Conservation (phyloP, 2,888 invertebrate genomes). For the Eubasilissa splendida region DNA sequence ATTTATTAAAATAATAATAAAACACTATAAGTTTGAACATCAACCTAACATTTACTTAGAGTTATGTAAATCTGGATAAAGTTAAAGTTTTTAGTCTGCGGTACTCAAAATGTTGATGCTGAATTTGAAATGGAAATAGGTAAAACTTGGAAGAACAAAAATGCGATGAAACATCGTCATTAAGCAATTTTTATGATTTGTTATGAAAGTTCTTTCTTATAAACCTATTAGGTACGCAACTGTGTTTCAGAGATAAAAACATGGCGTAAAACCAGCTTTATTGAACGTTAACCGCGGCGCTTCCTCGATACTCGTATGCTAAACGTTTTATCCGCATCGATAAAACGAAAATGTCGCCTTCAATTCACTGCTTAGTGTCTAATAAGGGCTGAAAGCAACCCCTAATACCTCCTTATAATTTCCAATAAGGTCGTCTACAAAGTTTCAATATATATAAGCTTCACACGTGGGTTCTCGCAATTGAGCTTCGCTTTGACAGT, state of each 20-base stretch:
- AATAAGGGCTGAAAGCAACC: constrained; percentile 30
- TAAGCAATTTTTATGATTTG: background rate
- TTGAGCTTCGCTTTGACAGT: constrained; percentile 9
- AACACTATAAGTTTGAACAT: too few species aligned
- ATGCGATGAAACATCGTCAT: constrained; percentile 12
- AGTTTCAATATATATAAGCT: constrained; percentile 31
- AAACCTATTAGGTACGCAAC: constrained; percentile 17
- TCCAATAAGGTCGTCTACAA: constrained; percentile 14
- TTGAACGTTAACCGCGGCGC: constrained; percentile 25
- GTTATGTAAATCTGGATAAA: too few species aligned
- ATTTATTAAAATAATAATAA: too few species aligned
- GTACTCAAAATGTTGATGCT: too few species aligned
- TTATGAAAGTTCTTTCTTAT: constrained; percentile 2
- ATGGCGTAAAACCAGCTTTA: constrained; percentile 13
- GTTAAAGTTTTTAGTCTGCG: too few species aligned
- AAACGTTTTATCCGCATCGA: constrained; percentile 22
- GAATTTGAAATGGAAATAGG: too few species aligned
- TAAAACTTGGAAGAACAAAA: too few species aligned
- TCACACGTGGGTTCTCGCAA: constrained; percentile 39
- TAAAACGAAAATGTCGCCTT: constrained; percentile 18
- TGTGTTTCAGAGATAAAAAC: constrained; percentile 25
- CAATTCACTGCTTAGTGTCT: constrained; percentile 27
- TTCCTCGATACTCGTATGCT: constrained; percentile 19
- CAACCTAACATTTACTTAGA: too few species aligned
- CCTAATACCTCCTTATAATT: constrained; percentile 30